Conservation (phyloP, 2,797 vertebrate genomes). For the Octomys mimax region DNA sequence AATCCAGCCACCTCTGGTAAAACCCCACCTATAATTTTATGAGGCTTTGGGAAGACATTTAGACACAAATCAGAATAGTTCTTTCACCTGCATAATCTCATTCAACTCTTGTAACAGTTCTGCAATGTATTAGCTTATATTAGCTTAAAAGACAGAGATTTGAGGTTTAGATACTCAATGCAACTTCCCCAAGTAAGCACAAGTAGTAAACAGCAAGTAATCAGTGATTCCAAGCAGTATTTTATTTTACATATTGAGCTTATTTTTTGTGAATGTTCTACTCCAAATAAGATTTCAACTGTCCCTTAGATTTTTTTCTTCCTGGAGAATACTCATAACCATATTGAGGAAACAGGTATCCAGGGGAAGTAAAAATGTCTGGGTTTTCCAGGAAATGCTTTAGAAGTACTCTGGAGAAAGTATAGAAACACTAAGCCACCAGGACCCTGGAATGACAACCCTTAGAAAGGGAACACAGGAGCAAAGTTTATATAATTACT, state of each 20-base stretch:
- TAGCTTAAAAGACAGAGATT: constrained; percentile 30
- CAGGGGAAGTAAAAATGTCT: neutral
- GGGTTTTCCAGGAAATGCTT: constrained; percentile 28
- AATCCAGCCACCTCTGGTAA: neutral
- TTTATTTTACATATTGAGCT: neutral
- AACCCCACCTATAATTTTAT: neutral
- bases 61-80: neutral
- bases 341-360: constrained; percentile 15
- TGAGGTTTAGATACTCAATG: neutral
- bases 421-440: neutral
- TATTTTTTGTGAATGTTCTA: neutral
- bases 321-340: constrained; percentile 7
- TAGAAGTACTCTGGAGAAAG: neutral
- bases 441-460: neutral
- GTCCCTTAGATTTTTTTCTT: constrained; percentile 51
- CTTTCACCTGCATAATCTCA: neutral
- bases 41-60: neutral
- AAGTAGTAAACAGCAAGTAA: neutral
- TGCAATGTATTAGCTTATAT: neutral
- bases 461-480: neutral
- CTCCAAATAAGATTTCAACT: constrained; percentile 26
- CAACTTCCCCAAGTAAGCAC: neutral
- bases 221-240: neutral
- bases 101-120: constrained; percentile 3
- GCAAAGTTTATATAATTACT: neutral